These are phyloP conservation scores for Leptodactylus fuscus DNA, from an alignment of 2,113 vertebrate genomes.

Conservation along the genomic window DNA sequence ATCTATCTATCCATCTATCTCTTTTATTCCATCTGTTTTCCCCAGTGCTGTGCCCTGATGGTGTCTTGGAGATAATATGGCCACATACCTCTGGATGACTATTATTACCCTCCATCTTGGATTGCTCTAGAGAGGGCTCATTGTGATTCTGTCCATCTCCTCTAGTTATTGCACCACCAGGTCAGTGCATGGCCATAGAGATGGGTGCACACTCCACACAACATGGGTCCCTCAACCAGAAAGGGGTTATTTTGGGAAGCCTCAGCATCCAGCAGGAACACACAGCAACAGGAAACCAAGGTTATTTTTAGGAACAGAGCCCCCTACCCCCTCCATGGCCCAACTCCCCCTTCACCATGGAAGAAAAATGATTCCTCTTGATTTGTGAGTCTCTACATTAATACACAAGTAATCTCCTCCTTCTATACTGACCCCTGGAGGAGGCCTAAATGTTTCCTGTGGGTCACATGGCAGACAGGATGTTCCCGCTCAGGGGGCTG, in stretches of 20 bases:
- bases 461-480: slow-evolving; percentile 8
- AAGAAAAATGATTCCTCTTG: slow-evolving; percentile 62
- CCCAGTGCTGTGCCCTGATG: too few relatives aligned
- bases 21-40: too few relatives aligned
- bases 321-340: slow-evolving; percentile 68
- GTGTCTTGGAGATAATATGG: too few relatives aligned
- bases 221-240: not conserved
- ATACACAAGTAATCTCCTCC: slow-evolving; percentile 47
- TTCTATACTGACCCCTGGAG: slow-evolving; percentile 38
- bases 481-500: not conserved
- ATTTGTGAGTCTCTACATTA: slow-evolving; percentile 52
- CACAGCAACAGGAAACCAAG: slow-evolving; percentile 73
- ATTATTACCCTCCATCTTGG: too few relatives aligned
- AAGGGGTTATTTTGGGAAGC: slow-evolving; percentile 28
- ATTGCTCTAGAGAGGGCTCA: too few relatives aligned
- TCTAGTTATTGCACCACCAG: not conserved
- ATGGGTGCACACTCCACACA: not conserved
- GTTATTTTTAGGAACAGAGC: slow-evolving; percentile 78
- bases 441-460: slow-evolving; percentile 37
- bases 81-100: too few relatives aligned
- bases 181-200: not conserved
- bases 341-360: slow-evolving; percentile 66
- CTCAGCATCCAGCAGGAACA: slow-evolving; percentile 36
- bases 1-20: too few relatives aligned
- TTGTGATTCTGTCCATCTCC: too few relatives aligned